These are phyloP conservation scores for Xestia c-nigrum DNA, from an alignment of 2,888 invertebrate species.

Conservation along the genomic window DNA sequence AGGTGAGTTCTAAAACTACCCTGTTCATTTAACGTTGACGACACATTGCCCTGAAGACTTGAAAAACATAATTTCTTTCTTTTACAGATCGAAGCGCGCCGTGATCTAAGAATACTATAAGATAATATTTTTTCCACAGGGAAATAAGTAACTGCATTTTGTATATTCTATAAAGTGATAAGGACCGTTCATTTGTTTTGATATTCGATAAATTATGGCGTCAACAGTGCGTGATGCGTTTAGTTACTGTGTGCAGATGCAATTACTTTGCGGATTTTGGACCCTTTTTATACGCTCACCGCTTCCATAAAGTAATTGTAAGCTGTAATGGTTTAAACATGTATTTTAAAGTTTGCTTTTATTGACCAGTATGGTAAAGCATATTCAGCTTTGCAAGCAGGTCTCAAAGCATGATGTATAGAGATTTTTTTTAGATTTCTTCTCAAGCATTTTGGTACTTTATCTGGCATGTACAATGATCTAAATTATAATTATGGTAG, in stretches of 20 bases:
- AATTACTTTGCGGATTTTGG: constrained; percentile 89
- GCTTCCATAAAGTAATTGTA: constrained; percentile 88
- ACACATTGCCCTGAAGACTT: constrained; percentile 27
- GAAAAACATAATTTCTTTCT: constrained; percentile 70
- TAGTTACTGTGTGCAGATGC: constrained; percentile 85
- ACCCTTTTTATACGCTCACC: constrained; percentile 90
- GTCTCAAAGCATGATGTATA: constrained; percentile 89
- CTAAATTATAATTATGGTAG: constrained; percentile 61
- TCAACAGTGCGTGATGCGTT: constrained; percentile 87
- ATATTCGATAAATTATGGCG: constrained; percentile 90
- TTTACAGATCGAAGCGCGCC: constrained; percentile 90
- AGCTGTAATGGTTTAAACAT: constrained; percentile 84
- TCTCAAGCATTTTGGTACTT: constrained; percentile 86
- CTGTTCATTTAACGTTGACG: neutral
- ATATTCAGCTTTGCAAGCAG: constrained; percentile 85
- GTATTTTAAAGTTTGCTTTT: constrained; percentile 87
- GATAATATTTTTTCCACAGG: constrained; percentile 91
- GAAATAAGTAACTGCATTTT: constrained; percentile 91
- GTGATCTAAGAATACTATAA: constrained; percentile 91
- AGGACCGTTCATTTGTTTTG: constrained; percentile 90
- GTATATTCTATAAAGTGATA: constrained; percentile 91
- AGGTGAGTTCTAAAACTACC: constrained; percentile 85
- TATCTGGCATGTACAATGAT: constrained; percentile 71
- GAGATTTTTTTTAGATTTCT: constrained; percentile 88
- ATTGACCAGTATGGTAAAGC: constrained; percentile 84